phyloP scores from a whole-genome alignment of 2,888 invertebrate genomes.

The Erannis defoliaria region DNA sequence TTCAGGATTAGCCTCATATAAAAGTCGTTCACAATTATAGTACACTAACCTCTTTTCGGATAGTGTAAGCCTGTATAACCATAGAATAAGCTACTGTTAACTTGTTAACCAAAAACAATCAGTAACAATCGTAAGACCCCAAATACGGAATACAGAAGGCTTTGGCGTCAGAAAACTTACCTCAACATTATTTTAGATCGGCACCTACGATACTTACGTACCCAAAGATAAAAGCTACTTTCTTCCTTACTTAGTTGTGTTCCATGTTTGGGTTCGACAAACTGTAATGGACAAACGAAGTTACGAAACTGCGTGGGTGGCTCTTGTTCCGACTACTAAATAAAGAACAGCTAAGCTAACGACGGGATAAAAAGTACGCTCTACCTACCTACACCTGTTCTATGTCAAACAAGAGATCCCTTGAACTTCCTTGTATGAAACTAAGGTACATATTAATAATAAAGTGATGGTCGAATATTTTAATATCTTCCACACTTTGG shows the following conservation, averaged over 20 bases:
- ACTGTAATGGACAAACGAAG: conserved; percentile 58
- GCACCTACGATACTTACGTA: conserved; percentile 8
- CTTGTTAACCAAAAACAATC: neutral
- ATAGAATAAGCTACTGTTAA: no score
- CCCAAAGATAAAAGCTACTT: conserved; percentile 17
- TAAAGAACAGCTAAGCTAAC: conserved; percentile 41
- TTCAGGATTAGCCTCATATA: no score
- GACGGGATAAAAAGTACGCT: conserved; percentile 9
- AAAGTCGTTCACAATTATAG: no score
- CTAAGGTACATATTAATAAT: no score
- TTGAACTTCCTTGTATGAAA: neutral
- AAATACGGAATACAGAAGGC: neutral
- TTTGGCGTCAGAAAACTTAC: conserved; percentile 1
- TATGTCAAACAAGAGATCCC: neutral
- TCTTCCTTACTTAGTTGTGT: conserved; percentile 13
- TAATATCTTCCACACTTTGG: no score
- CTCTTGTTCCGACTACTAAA: conserved; percentile 42
- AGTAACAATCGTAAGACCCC: neutral
- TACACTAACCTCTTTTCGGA: no score
- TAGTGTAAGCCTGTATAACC: no score
- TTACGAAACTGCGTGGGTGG: conserved; percentile 61
- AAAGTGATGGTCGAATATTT: no score
- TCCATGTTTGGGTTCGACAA: conserved; percentile 56
- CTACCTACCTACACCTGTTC: neutral
- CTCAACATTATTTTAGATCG: conserved; percentile 17